Percentiles rank a stretch among this genome's conserved stretches.
Evolutionary conservation across 2,888 invertebrate genomes (phyloP).

Genomic region (Volucella zonaria): DNA sequence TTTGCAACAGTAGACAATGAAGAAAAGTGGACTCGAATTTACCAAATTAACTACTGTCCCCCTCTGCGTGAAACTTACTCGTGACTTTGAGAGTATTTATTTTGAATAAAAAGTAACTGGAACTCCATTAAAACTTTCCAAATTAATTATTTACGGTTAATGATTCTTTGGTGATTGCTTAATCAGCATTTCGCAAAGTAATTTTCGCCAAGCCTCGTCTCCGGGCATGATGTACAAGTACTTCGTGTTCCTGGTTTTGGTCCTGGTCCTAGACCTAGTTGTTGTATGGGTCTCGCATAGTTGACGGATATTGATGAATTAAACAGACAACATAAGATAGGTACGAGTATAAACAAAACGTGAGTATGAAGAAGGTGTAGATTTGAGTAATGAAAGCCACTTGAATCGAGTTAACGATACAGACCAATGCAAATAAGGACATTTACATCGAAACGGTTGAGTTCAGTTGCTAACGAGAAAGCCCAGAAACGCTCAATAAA

Average conservation of each 20-base stretch:
- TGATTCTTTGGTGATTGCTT: constrained; percentile 67
- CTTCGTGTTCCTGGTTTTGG: too few relatives aligned
- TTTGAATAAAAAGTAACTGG: constrained; percentile 56
- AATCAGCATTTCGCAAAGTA: constrained; percentile 67
- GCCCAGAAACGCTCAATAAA: too few relatives aligned
- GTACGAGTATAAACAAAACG: background rate
- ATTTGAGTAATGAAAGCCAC: too few relatives aligned
- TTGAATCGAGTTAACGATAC: too few relatives aligned
- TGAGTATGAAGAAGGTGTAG: too few relatives aligned
- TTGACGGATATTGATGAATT: constrained; percentile 23
- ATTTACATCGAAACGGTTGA: too few relatives aligned
- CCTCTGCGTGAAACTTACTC: background rate
- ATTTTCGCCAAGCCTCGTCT: constrained; percentile 39
- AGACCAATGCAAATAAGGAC: too few relatives aligned
- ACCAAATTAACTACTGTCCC: too few relatives aligned
- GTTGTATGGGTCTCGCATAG: constrained; percentile 9
- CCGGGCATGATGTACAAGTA: too few relatives aligned
- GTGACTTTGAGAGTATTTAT: constrained; percentile 50
- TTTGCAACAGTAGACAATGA: constrained; percentile 1
- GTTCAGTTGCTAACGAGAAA: too few relatives aligned
- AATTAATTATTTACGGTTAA: constrained; percentile 71
- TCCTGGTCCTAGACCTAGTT: too few relatives aligned
- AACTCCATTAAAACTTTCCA: constrained; percentile 69
- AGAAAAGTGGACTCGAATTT: too few relatives aligned
- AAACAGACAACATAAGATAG: background rate